Percentiles rank a stretch among this genome's conserved stretches.
These are phyloP conservation scores for Grantiella picta DNA, from an alignment of 2,113 vertebrate species.

Conservation along the genomic window DNA sequence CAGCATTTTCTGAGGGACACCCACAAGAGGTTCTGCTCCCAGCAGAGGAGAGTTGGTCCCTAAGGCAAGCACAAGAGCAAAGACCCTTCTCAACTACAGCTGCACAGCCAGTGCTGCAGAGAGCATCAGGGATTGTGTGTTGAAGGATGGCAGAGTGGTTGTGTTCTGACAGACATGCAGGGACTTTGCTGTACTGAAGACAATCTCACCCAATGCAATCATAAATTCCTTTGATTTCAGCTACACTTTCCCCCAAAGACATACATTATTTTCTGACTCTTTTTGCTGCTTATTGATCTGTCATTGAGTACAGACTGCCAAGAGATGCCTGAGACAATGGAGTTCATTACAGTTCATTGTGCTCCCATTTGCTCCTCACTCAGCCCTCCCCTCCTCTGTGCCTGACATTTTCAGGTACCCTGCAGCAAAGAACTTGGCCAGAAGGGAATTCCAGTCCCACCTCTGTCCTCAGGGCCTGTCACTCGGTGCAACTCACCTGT, in stretches of 20 bases:
- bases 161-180: accelerated
- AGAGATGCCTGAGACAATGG: background rate
- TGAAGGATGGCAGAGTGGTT: background rate
- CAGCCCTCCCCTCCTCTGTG: background rate
- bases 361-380: background rate
- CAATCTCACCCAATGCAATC: background rate
- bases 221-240: background rate
- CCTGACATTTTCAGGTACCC: background rate
- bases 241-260: background rate
- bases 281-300: background rate
- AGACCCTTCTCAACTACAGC: background rate
- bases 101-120: background rate
- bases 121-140: background rate
- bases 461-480: background rate
- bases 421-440: background rate
- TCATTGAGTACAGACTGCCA: background rate
- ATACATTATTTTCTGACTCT: background rate
- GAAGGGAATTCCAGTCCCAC: background rate
- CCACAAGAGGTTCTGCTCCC: background rate
- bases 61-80: background rate
- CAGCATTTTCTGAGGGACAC: background rate
- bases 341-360: background rate
- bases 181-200: background rate
- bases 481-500: background rate
- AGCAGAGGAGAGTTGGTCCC: background rate